These are phyloP conservation scores for Aphyosemion australe DNA, from an alignment of 2,113 vertebrate genomes.

Conservation along the genomic window DNA sequence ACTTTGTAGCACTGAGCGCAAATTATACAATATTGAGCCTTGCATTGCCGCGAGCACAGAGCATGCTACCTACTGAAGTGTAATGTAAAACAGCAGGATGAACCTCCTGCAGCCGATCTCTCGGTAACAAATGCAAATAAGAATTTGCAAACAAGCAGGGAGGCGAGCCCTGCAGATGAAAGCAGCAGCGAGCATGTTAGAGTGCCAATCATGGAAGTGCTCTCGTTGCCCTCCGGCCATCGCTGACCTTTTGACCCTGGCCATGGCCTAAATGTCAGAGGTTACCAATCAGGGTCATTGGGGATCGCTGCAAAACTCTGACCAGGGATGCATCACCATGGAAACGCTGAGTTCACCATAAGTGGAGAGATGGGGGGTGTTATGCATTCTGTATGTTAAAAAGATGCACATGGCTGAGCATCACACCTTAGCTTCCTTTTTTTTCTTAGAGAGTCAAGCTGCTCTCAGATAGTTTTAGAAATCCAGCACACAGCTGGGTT, in stretches of 20 bases:
- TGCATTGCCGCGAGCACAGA: constrained; percentile 33
- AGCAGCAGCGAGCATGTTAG: constrained; percentile 47
- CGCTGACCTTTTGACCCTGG: constrained; percentile 77
- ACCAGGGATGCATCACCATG: constrained; percentile 71
- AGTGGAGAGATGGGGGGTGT: constrained; percentile 50
- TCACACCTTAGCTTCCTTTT: constrained; percentile 19
- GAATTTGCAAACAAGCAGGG: constrained; percentile 38
- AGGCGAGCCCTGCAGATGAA: constrained; percentile 43
- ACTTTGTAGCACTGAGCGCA: constrained; percentile 38
- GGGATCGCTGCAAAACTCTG: constrained; percentile 65
- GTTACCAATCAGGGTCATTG: constrained; percentile 72
- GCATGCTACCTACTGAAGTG: constrained; percentile 31
- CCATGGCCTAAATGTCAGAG: constrained; percentile 79
- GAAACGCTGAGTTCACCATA: constrained; percentile 64
- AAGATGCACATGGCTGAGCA: constrained; percentile 23
- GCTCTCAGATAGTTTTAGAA: constrained; percentile 9
- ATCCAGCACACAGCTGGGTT: constrained; percentile 29
- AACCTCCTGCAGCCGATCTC: constrained; percentile 23
- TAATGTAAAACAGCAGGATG: constrained; percentile 19
- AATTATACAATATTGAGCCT: constrained; percentile 50
- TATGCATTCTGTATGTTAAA: constrained; percentile 51
- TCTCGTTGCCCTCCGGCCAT: constrained; percentile 78
- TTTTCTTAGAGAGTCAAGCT: constrained; percentile 13
- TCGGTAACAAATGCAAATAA: constrained; percentile 52
- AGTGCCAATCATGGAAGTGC: constrained; percentile 78